phyloP scores from a whole-genome alignment of 1,140 invertebrate species.

The Octopus bimaculoides region DNA sequence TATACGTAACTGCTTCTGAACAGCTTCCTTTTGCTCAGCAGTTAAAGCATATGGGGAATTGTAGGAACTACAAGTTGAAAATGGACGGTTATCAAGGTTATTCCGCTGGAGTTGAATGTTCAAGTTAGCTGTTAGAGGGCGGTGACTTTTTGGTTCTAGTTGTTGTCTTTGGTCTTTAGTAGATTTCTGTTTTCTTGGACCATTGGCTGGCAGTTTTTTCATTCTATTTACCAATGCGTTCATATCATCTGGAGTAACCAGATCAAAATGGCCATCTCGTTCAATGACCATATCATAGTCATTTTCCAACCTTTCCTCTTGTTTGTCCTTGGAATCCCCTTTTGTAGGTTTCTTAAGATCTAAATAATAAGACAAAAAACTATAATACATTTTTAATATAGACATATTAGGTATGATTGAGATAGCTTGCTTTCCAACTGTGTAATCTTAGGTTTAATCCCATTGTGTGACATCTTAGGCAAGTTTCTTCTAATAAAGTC shows the following conservation, averaged over 20 bases:
- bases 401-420: too few species aligned
- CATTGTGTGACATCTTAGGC: too few species aligned
- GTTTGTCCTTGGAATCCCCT: too few species aligned
- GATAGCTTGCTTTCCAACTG: too few species aligned
- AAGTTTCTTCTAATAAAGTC: too few species aligned
- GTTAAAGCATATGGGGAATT: constrained; percentile 49
- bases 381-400: too few species aligned
- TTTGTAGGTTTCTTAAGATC: too few species aligned
- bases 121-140: constrained; percentile 38
- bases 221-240: constrained; percentile 19
- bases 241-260: constrained; percentile 46
- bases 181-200: background rate
- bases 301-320: constrained; percentile 16
- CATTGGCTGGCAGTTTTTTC: background rate
- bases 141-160: constrained; percentile 30
- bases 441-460: too few species aligned
- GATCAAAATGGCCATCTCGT: constrained; percentile 49
- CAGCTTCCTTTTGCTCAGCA: constrained; percentile 32
- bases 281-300: constrained; percentile 46
- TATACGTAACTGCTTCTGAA: constrained; percentile 27
- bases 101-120: constrained; percentile 22
- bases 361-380: too few species aligned
- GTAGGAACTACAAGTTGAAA: constrained; percentile 25
- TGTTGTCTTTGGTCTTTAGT: background rate
- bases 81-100: constrained; percentile 20